phyloP scores from a whole-genome alignment of 2,113 vertebrate genomes.

The Ginglymostoma cirratum region DNA sequence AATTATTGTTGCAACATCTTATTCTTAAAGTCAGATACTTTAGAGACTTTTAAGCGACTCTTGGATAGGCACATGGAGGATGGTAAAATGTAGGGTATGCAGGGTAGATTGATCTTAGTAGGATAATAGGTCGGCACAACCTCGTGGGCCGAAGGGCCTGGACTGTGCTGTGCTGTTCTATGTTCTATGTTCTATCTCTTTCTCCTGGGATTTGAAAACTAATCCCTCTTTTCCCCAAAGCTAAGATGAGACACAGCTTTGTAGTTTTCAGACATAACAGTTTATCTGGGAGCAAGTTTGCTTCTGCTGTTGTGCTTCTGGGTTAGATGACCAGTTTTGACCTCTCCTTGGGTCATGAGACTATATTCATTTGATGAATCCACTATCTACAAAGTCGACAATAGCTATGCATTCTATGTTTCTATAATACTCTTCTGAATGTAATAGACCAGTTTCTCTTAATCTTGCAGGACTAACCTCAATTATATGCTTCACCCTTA shows the following conservation, averaged over 20 bases:
- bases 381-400: background rate
- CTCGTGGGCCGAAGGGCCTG: too few relatives aligned
- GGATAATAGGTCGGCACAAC: too few relatives aligned
- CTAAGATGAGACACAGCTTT: background rate
- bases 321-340: background rate
- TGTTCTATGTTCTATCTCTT: background rate
- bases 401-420: background rate
- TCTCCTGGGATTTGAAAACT: background rate
- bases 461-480: background rate
- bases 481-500: background rate
- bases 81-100: too few relatives aligned
- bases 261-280: background rate
- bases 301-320: background rate
- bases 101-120: too few relatives aligned
- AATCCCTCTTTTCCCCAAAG: background rate
- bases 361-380: background rate
- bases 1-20: background rate
- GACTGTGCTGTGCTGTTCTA: too few relatives aligned
- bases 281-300: background rate
- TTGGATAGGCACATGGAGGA: too few relatives aligned
- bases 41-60: too few relatives aligned
- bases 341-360: background rate
- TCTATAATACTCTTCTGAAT: background rate
- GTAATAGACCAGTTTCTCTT: background rate
- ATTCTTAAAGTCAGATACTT: too few relatives aligned